These are phyloP conservation scores for Sula dactylatra DNA, from an alignment of 2,113 vertebrate species.

Conservation along the genomic window DNA sequence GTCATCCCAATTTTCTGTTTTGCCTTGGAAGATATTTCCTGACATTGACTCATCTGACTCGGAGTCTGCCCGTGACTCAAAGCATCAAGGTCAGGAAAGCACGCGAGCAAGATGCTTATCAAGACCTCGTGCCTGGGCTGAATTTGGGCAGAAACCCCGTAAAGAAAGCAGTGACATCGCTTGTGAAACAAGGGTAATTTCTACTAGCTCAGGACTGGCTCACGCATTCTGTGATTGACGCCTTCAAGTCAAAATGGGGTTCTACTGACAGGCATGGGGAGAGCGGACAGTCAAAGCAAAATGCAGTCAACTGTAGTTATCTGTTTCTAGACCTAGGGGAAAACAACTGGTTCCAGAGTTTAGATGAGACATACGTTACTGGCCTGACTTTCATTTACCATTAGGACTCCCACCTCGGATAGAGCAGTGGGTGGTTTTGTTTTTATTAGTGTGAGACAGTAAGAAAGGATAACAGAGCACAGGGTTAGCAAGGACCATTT, in stretches of 20 bases:
- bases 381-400: neutral
- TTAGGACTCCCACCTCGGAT: neutral
- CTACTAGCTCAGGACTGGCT: neutral
- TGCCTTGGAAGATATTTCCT: neutral
- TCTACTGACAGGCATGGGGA: neutral
- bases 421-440: neutral
- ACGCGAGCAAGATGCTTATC: neutral
- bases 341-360: neutral
- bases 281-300: neutral
- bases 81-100: neutral
- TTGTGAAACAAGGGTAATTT: neutral
- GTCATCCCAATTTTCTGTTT: neutral
- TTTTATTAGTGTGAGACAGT: neutral
- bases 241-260: neutral
- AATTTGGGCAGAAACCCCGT: neutral
- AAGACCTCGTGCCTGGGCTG: neutral
- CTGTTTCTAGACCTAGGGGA: neutral
- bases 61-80: neutral
- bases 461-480: neutral
- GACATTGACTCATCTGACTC: neutral
- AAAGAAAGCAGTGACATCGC: rapidly evolving
- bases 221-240: neutral
- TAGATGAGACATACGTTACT: neutral
- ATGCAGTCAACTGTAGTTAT: neutral
- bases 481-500: neutral